phyloP scores from a whole-genome alignment of 2,113 vertebrate genomes.

The Dissostichus mawsoni region DNA sequence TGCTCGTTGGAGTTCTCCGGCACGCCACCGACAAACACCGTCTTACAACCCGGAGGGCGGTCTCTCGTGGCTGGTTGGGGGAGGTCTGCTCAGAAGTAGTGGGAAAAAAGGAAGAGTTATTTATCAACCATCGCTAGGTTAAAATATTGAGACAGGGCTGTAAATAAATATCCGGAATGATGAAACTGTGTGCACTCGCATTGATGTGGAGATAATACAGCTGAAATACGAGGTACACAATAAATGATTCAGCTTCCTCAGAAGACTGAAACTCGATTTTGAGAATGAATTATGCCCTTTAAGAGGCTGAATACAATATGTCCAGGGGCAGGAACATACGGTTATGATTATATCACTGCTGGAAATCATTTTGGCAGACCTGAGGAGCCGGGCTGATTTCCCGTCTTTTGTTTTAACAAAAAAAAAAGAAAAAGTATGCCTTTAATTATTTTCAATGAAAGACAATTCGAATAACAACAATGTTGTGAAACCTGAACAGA shows the following conservation, averaged over 20 bases:
- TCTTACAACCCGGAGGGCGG: slow-evolving; percentile 96
- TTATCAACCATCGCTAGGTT: background rate
- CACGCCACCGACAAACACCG: slow-evolving; percentile 95
- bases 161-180: background rate
- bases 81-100: slow-evolving; percentile 85
- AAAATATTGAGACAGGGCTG: background rate
- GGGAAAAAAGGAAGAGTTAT: slow-evolving; percentile 4
- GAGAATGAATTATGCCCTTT: slow-evolving; percentile 27
- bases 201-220: slow-evolving; percentile 15
- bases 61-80: slow-evolving; percentile 94
- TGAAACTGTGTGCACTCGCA: background rate
- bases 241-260: background rate
- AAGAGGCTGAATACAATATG: slow-evolving; percentile 11
- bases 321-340: slow-evolving; percentile 9
- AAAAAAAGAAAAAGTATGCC: slow-evolving; percentile 16
- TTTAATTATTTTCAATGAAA: slow-evolving; percentile 1
- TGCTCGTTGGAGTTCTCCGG: slow-evolving; percentile 93
- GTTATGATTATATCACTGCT: slow-evolving; percentile 11
- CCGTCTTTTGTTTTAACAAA: slow-evolving; percentile 5
- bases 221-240: slow-evolving; percentile 5
- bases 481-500: background rate
- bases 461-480: slow-evolving; percentile 10
- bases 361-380: slow-evolving; percentile 11
- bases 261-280: slow-evolving; percentile 10
- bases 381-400: slow-evolving; percentile 3